Evolutionary conservation across 2,113 vertebrate genomes (phyloP).

Genomic region (Sebastes schlegelii): DNA sequence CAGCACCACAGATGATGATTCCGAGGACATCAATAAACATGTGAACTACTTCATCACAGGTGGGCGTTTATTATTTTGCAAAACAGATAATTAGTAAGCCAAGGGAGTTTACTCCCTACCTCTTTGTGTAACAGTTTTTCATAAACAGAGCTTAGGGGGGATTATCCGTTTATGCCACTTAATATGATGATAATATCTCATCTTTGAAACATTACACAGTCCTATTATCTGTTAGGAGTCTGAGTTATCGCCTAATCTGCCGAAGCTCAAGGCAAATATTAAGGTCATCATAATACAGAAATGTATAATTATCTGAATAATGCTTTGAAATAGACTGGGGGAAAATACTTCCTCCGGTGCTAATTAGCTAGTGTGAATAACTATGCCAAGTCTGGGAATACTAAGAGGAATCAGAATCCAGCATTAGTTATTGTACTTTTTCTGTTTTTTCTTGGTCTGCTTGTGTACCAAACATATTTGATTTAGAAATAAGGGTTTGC

Average conservation of each 20-base stretch:
- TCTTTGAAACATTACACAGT: constrained; percentile 61
- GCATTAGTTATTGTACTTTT: constrained; percentile 16
- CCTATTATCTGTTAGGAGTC: constrained; percentile 60
- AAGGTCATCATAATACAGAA: constrained; percentile 66
- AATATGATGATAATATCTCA: constrained; percentile 71
- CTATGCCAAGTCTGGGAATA: constrained; percentile 59
- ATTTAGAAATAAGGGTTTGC: constrained; percentile 28
- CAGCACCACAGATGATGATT: constrained; percentile 93
- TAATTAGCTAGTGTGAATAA: constrained; percentile 75
- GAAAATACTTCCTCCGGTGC: constrained; percentile 57
- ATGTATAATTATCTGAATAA: constrained; percentile 70
- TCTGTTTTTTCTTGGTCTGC: constrained; percentile 1
- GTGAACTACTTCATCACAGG: constrained; percentile 96
- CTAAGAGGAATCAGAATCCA: constrained; percentile 51
- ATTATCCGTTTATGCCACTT: constrained; percentile 57
- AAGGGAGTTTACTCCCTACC: constrained; percentile 36
- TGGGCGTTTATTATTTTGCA: constrained; percentile 69
- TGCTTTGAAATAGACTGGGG: constrained; percentile 64
- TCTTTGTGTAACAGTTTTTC: constrained; percentile 51
- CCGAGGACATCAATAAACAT: constrained; percentile 91
- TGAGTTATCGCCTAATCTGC: constrained; percentile 53
- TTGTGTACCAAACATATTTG: constrained; percentile 36
- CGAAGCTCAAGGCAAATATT: constrained; percentile 68
- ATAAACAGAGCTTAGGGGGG: constrained; percentile 39
- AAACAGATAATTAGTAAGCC: constrained; percentile 29